Conservation (phyloP, 2,888 invertebrate genomes). For the Aphelenchoides bicaudatus region DNA sequence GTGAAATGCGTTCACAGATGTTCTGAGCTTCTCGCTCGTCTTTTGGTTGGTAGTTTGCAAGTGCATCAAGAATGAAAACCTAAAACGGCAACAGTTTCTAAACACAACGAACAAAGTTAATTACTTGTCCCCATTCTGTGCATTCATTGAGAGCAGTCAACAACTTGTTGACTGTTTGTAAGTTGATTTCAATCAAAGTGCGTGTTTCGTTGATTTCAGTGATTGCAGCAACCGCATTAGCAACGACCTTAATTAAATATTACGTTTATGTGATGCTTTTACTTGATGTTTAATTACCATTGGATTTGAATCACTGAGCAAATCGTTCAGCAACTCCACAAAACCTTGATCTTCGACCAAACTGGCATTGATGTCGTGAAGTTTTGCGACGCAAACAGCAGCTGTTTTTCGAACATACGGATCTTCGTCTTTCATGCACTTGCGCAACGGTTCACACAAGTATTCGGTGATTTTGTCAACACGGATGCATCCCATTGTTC, state of each 20-base stretch:
- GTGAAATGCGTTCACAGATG: constrained; percentile 94
- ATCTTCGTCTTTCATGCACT: constrained; percentile 78
- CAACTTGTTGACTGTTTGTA: constrained; percentile 93
- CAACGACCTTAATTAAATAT: constrained; percentile 71
- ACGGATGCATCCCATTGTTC: constrained; percentile 99
- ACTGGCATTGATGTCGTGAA: constrained; percentile 85
- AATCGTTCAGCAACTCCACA: constrained; percentile 88
- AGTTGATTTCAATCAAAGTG: constrained; percentile 90
- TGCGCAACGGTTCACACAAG: constrained; percentile 91
- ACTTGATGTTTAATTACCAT: constrained; percentile 70
- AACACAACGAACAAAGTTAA: too few relatives aligned
- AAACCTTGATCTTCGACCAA: constrained; percentile 78
- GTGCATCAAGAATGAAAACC: constrained; percentile 87
- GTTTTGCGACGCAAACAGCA: constrained; percentile 96
- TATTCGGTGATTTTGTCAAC: constrained; percentile 99
- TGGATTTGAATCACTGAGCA: constrained; percentile 96
- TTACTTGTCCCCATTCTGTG: constrained; percentile 73
- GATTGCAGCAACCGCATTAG: constrained; percentile 95
- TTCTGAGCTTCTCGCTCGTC: constrained; percentile 95
- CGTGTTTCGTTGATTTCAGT: constrained; percentile 97
- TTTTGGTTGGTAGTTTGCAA: constrained; percentile 92
- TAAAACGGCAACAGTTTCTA: too few relatives aligned
- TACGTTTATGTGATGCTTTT: not conserved
- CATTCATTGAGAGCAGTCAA: constrained; percentile 97
- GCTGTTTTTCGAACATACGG: constrained; percentile 97